A percentile compares a stretch with the other conserved stretches of the same genome.
Conservation (phyloP, 2,113 vertebrate genomes). For the Lutjanus erythropterus region DNA sequence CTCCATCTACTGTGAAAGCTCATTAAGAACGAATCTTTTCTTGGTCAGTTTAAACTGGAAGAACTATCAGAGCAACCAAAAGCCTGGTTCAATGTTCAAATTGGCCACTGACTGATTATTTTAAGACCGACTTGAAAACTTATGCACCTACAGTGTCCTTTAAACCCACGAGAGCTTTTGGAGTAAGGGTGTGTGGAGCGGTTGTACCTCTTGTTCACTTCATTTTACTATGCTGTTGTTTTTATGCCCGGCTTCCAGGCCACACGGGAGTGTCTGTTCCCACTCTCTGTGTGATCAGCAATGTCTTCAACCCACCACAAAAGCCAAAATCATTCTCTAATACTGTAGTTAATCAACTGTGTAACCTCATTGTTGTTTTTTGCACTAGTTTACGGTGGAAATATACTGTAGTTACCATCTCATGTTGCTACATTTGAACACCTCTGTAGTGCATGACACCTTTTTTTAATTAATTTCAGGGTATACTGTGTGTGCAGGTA, state of each 20-base stretch:
- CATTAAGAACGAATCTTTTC: neutral
- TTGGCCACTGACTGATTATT: neutral
- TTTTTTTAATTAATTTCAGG: slow-evolving; percentile 81
- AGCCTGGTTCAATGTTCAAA: neutral
- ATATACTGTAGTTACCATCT: slow-evolving; percentile 82
- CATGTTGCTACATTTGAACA: slow-evolving; percentile 82
- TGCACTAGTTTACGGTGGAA: slow-evolving; percentile 91
- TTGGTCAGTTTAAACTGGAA: neutral
- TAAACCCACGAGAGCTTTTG: slow-evolving; percentile 4
- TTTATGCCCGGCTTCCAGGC: slow-evolving; percentile 39
- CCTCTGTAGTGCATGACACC: slow-evolving; percentile 85
- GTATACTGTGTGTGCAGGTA: slow-evolving; percentile 55
- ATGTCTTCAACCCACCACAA: slow-evolving; percentile 45
- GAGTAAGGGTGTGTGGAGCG: slow-evolving; percentile 7
- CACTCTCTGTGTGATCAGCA: slow-evolving; percentile 23
- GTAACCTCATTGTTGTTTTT: slow-evolving; percentile 91
- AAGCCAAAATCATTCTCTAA: slow-evolving; percentile 83
- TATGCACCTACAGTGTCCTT: slow-evolving; percentile 5
- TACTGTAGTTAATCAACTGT: slow-evolving; percentile 90
- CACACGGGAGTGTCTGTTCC: slow-evolving; percentile 7
- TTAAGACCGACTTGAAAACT: neutral
- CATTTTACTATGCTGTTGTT: slow-evolving; percentile 30
- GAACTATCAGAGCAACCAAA: neutral
- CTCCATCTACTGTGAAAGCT: neutral
- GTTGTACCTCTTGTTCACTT: slow-evolving; percentile 4